Base-by-base conservation (phyloP, 2,888 invertebrate species). In the Dendrolimus houi region DNA sequence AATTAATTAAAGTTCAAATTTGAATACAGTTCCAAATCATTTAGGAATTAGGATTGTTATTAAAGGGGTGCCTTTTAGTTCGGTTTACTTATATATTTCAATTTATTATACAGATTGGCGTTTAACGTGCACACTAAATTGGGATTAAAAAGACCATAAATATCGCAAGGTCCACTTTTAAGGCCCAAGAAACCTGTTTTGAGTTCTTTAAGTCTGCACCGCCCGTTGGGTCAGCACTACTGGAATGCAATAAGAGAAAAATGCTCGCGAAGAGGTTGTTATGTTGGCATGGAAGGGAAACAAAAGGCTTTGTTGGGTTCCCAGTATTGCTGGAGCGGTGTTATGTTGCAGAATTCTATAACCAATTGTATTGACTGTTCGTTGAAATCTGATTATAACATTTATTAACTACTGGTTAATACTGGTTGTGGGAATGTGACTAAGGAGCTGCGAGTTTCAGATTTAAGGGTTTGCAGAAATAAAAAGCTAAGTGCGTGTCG, bases 301-400 rank as follows among this genome's bases (percentile, higher is more conserved):
- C 89, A 89, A 89, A 87, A 85, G 86, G 76, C 86, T 88, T 88
- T 89, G 88, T 88, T 88, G 74, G 76, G 79, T 89, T 89, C 88
- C 85, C 83, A 74, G 89, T 88, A 89, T 79, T 47, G 47, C 47
- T 47, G 47, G 47, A 70, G 65, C 63, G 66, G 87, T 84, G 81
- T 88, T 75, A 72, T 74, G 80, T 89, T 85, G 78, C 86, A 72
- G 79, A 83, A 82, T 87, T 79, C 84, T 85, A 81, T 80, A 82
- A 81, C 84, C 83, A 78, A 84, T 82, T 79, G 69, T 70, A 81
- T 83, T 80, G 81, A 81, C 78, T 81, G 69, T 29, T 29, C 29
- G 29, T 67, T 78, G 79, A 78, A 83, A 84, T 80, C 75, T 78
- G 80, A 84, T 84, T 84, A 81, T 74, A 69, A 64, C 65, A 69